Base-by-base conservation (phyloP, 1,140 invertebrate species). In the Halyomorpha halys region DNA sequence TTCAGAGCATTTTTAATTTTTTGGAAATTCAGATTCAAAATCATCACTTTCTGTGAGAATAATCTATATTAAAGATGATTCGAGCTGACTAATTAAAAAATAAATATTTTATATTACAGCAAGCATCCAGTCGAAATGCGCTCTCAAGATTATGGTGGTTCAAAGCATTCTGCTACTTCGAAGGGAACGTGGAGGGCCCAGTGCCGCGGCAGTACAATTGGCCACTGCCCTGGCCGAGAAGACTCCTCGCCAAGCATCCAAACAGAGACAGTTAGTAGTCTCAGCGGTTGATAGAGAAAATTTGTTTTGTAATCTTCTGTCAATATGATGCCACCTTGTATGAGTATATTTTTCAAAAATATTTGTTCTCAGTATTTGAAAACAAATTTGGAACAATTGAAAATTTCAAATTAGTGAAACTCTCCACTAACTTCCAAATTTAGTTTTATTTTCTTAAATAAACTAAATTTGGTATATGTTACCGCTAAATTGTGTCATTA, bases 141-240 rank as follows among this genome's bases (percentile, higher is more conserved):
- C 77, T 90, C 66, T 79, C 83, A 63, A 80, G 87, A 60, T 79
- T 87, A 67, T 92, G 90, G 90, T 94, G 90, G 90, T 93, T 84
- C 75, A 79, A 78, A 67, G 73, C 89, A 67, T 91, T 93, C 74
- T 78, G 80, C 71, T 92, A 91, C 78, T 90, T 93, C 75, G 90
- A 94, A 76, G 81, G 83, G 66, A 91, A 91, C 75, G 86, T 91
- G 23, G 83, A 81, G 66, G 89, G 83, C 47, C 82, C 82, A 61
- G 79, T 94, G 63, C 90, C 89, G 63, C 79, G 85, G 66, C 84
- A 89, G 70, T 91, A 89, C 75, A 85, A 91, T 73, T 91, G 89
- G 87, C 90, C 90, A 68, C 78, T 91, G 68, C 86, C 88, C 19
- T 89, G 86, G 86, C 86, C 86, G 66, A 79, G 85, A 73, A 74